Evolutionary conservation across 2,113 vertebrate genomes (phyloP).

Genomic region (Athene cunicularia): DNA sequence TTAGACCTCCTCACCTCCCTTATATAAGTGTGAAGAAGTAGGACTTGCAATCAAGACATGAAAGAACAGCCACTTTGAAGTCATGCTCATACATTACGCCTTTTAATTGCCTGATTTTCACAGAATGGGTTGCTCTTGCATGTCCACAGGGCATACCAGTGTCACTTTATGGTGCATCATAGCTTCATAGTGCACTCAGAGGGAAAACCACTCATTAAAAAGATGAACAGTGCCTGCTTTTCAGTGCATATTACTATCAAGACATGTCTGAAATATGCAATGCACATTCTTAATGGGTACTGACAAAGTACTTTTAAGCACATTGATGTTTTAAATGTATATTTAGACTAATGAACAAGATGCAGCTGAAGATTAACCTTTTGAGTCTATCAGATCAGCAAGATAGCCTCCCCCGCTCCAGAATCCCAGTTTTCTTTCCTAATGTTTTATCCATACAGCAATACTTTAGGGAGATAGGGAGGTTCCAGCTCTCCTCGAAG

Average conservation of each 20-base stretch:
- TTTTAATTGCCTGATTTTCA: conserved; percentile 53
- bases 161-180: conserved; percentile 54
- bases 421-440: conserved; percentile 20
- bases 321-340: conserved; percentile 40
- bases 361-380: conserved; percentile 47
- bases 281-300: conserved; percentile 63
- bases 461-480: not conserved
- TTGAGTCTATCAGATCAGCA: conserved; percentile 40
- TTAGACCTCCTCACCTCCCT: not conserved
- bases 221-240: conserved; percentile 36
- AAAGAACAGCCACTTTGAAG: conserved; percentile 26
- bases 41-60: not conserved
- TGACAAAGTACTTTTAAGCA: conserved; percentile 36
- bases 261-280: conserved; percentile 44
- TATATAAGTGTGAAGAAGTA: not conserved
- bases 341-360: conserved; percentile 56
- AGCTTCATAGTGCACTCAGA: conserved; percentile 15
- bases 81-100: not conserved
- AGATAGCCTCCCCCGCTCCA: not conserved
- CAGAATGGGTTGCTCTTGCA: not conserved
- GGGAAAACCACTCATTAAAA: conserved; percentile 61
- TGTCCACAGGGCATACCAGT: conserved; percentile 26
- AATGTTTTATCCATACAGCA: not conserved
- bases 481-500: not conserved
- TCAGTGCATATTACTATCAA: conserved; percentile 16